Base-by-base conservation (phyloP, 2,797 vertebrate genomes). In the Chromis chromis region DNA sequence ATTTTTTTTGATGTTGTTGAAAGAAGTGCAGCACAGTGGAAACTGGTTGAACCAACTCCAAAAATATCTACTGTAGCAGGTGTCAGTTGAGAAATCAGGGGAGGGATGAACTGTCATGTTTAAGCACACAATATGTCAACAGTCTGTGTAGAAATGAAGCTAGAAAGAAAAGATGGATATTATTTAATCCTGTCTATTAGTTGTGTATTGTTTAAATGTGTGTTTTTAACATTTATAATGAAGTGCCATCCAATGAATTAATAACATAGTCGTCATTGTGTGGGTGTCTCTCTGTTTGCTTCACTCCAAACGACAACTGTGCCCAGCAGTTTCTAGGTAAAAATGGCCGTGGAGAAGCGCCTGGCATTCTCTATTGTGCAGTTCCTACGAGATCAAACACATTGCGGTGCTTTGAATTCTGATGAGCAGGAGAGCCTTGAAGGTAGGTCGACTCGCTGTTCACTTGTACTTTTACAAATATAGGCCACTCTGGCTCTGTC, bases 401-500 rank as follows among this genome's bases (percentile, higher is more conserved):
- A 96, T 79, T 92, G 95, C 81, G 96, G 96, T 31, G 91, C 95
- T 76, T 96, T 97, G 81, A 97, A 96, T 88, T 96, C 96, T 22
- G 98, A 98, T 88, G 98, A 99, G 91, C 97, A 97, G 92, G 98
- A 99, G 93, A 99, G 98, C 89, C 95, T 99, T 57, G 98, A 99
- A 96, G 98, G 98, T 99, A 91, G 74, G 82, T 79, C 46, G 36
- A 22, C 57, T 68, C 53, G 6, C 52, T 2, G 25, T 33, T 64
- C 71, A 44, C 46, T 40, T 24, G 10, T 0, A 50, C 9, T 64
- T 67, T 44, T 46, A n/a, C 8, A 46, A 48, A 74, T 36, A 13
- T 25, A 57, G 59, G 63, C 65, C 76, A 62, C 19, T 4, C 19
- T 31, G 49, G 49, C 70, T 64, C n/a, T 14, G 42, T 27, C 11